These are phyloP conservation scores for Bathynomus jamesi DNA, from an alignment of 1,140 invertebrate genomes.

Conservation along the genomic window DNA sequence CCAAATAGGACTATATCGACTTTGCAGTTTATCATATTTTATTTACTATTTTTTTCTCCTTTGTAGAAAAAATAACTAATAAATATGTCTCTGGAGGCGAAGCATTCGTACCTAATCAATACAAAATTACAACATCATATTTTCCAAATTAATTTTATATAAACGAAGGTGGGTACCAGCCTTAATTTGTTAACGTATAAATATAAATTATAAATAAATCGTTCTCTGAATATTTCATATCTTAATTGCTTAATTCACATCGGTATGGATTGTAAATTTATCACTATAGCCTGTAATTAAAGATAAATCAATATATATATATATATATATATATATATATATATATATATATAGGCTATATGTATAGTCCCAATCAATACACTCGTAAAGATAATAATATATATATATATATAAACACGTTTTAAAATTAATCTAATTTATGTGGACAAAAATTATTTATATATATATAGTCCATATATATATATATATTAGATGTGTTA, in stretches of 20 bases:
- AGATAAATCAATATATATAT: constrained; percentile 11
- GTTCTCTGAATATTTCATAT: not conserved
- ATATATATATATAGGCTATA: not conserved
- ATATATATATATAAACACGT: constrained; percentile 1
- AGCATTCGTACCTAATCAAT: too few relatives aligned
- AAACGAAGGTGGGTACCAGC: not conserved
- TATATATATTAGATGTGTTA: too few relatives aligned
- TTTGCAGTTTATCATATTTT: not conserved
- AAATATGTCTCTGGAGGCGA: too few relatives aligned
- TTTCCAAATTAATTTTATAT: not conserved
- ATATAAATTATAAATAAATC: not conserved
- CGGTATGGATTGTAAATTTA: not conserved
- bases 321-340: not conserved
- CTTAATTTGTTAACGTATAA: not conserved
- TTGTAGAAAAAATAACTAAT: not conserved
- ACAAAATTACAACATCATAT: not conserved
- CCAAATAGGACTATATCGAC: constrained; percentile 1
- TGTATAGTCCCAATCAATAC: not conserved
- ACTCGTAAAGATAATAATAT: not conserved
- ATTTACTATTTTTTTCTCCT: constrained; percentile 1
- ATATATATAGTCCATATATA: not conserved
- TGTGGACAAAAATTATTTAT: not conserved
- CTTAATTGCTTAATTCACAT: not conserved
- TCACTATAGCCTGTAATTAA: not conserved
- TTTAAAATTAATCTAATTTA: not conserved